A percentile compares a stretch with the other conserved stretches of the same genome.
These are phyloP conservation scores for Drosophila rhopaloa DNA, from an alignment of 1,140 invertebrate genomes.

Conservation along the genomic window DNA sequence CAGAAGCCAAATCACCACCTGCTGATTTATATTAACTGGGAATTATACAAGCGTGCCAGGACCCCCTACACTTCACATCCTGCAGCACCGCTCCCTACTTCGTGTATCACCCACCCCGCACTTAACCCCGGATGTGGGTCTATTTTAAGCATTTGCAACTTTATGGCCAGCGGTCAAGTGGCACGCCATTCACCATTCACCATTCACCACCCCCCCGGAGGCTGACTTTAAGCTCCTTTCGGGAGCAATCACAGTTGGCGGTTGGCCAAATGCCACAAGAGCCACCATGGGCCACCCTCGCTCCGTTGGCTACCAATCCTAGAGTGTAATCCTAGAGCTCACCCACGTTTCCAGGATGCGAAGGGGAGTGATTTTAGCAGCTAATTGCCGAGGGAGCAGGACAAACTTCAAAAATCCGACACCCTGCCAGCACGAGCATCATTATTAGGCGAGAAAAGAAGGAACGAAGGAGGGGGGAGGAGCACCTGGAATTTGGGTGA, in stretches of 20 bases:
- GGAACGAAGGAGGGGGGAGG: not conserved
- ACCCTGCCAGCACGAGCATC: conserved; percentile 25
- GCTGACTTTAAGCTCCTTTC: conserved; percentile 36
- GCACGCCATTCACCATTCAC: conserved; percentile 9
- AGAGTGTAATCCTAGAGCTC: conserved; percentile 40
- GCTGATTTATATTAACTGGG: conserved; percentile 72
- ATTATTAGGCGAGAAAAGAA: conserved; percentile 25
- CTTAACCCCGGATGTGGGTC: conserved; percentile 42
- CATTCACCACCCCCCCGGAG: not conserved
- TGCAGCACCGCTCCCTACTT: not conserved
- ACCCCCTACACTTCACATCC: not conserved
- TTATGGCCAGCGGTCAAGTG: conserved; percentile 62
- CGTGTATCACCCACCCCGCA: conserved; percentile 21
- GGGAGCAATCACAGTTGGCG: conserved; percentile 56
- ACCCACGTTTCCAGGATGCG: not conserved
- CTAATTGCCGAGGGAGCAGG: conserved; percentile 54
- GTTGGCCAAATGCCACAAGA: conserved; percentile 38
- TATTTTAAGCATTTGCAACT: conserved; percentile 76
- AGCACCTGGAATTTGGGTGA: conserved; percentile 25
- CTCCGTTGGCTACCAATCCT: not conserved
- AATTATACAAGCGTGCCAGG: conserved; percentile 55
- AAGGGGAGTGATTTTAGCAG: conserved; percentile 11
- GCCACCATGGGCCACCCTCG: conserved; percentile 11
- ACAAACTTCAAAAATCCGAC: conserved; percentile 53
- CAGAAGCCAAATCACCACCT: conserved; percentile 59